These are phyloP conservation scores for Austrofundulus limnaeus DNA, from an alignment of 2,113 vertebrate species.

Conservation along the genomic window DNA sequence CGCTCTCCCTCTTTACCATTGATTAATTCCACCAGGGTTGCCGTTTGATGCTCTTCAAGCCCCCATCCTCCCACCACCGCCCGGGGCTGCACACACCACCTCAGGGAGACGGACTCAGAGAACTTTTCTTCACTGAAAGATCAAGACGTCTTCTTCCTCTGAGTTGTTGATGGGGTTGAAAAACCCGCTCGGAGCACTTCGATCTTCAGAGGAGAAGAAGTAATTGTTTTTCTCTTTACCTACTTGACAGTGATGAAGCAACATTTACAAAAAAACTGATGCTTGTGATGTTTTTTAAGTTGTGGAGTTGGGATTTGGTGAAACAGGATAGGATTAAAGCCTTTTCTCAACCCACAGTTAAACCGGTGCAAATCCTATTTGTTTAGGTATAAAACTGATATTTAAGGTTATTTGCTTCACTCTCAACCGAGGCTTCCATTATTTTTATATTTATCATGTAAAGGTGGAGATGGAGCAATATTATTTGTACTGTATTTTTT, in stretches of 20 bases:
- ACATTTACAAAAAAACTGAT: conserved; percentile 4
- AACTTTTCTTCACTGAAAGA: conserved; percentile 56
- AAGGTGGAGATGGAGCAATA: too few relatives aligned
- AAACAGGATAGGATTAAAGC: neutral
- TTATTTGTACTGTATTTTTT: too few relatives aligned
- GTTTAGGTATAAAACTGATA: neutral
- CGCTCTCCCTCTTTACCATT: conserved; percentile 36
- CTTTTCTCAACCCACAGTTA: neutral
- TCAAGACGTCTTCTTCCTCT: conserved; percentile 52
- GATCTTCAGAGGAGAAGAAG: conserved; percentile 14
- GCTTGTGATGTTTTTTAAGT: too few relatives aligned
- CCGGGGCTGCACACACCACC: conserved; percentile 47
- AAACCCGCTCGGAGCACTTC: conserved; percentile 7
- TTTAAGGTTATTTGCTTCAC: neutral
- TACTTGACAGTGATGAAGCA: conserved; percentile 20
- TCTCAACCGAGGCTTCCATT: neutral
- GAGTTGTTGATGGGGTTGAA: conserved; percentile 38
- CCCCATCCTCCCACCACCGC: conserved; percentile 52
- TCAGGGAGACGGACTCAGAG: conserved; percentile 45
- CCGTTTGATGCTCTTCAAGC: conserved; percentile 53
- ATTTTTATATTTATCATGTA: neutral
- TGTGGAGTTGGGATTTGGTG: neutral
- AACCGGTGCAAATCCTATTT: neutral
- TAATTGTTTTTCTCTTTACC: conserved; percentile 3
- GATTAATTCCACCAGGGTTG: conserved; percentile 65